phyloP scores from a whole-genome alignment of 2,797 vertebrate species.

The Crenuchus spilurus region DNA sequence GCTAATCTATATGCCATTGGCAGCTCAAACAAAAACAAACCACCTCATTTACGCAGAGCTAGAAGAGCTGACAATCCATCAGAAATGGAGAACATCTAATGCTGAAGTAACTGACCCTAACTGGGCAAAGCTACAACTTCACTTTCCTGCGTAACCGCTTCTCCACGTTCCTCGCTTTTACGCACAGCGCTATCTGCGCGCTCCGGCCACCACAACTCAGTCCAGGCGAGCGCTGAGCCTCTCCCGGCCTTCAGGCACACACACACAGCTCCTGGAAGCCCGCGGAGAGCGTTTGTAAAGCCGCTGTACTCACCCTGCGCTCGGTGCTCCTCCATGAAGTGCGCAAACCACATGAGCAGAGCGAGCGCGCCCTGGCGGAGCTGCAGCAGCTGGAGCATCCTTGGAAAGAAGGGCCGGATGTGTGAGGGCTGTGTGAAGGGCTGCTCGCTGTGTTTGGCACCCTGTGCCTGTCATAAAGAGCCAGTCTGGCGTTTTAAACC shows the following conservation, averaged over 20 bases:
- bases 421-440: conserved; percentile 40
- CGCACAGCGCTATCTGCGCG: neutral
- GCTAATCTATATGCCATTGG: no score
- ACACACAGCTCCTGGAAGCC: neutral
- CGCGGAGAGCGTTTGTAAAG: neutral
- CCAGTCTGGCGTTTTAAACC: conserved; percentile 90
- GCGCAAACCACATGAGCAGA: conserved; percentile 81
- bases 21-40: no score
- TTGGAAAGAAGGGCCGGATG: conserved; percentile 68
- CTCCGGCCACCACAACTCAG: neutral
- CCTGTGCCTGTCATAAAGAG: conserved; percentile 85
- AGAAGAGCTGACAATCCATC: no score
- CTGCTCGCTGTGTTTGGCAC: conserved; percentile 63
- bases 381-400: conserved; percentile 81
- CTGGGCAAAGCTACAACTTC: no score
- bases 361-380: conserved; percentile 79
- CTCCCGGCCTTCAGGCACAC: neutral
- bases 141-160: neutral
- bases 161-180: neutral
- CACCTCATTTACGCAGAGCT: no score
- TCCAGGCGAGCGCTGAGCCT: neutral
- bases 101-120: no score
- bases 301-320: conserved; percentile 82
- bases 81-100: no score
- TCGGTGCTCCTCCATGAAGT: conserved; percentile 84